phyloP scores from a whole-genome alignment of 1,140 invertebrate genomes.

The Drosophila sturtevanti region DNA sequence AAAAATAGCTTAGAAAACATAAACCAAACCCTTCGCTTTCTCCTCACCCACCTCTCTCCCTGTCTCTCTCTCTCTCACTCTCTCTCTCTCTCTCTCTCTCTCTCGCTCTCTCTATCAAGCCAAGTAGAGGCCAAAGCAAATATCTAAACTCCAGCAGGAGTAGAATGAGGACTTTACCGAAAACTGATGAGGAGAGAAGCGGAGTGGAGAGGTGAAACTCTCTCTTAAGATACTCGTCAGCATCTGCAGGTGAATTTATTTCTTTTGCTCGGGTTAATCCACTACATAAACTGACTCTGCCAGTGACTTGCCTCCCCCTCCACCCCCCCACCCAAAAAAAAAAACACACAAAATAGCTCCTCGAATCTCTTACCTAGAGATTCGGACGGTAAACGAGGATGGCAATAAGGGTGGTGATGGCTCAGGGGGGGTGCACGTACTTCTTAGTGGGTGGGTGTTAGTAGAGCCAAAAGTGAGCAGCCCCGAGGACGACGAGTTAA shows the following conservation, averaged over 20 bases:
- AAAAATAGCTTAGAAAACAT: conserved; percentile 32
- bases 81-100: too few species aligned
- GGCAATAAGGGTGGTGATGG: neutral
- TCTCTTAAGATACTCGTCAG: conserved; percentile 52
- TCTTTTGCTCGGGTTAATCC: conserved; percentile 74
- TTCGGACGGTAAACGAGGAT: too few species aligned
- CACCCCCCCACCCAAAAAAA: neutral
- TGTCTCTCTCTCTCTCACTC: too few species aligned
- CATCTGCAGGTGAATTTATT: conserved; percentile 78
- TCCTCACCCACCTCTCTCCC: too few species aligned
- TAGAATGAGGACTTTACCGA: neutral
- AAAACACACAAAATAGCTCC: conserved; percentile 3
- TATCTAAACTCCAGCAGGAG: conserved; percentile 4
- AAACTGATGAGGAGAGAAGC: neutral
- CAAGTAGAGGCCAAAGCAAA: neutral
- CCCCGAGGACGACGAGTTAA: conserved; percentile 70
- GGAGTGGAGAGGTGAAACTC: neutral
- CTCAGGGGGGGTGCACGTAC: neutral
- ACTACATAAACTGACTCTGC: conserved; percentile 63
- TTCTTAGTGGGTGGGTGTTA: neutral
- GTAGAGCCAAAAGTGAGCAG: conserved; percentile 42
- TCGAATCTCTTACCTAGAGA: neutral
- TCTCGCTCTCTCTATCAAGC: too few species aligned
- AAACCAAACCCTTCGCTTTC: conserved; percentile 3
- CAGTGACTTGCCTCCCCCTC: conserved; percentile 7